A percentile compares a stretch with the other conserved stretches of the same genome.
These are phyloP conservation scores for Pyrocephalus nanus DNA, from an alignment of 2,797 vertebrate species.

Conservation along the genomic window DNA sequence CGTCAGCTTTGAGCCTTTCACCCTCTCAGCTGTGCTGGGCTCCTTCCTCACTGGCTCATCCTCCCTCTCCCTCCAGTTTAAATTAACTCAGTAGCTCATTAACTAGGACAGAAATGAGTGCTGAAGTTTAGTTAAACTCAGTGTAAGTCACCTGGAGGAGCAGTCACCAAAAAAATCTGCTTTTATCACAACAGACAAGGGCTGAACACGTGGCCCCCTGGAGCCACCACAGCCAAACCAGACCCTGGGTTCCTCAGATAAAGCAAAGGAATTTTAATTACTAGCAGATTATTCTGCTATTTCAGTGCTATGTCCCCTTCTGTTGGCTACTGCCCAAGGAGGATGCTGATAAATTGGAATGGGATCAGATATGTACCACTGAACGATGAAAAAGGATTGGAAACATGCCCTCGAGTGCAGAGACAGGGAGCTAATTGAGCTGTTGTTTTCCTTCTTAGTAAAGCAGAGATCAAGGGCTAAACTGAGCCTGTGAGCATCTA, in stretches of 20 bases:
- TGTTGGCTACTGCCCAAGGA: slow-evolving; percentile 33
- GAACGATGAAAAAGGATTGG: slow-evolving; percentile 46
- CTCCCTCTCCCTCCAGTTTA: neutral
- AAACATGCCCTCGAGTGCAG: slow-evolving; percentile 37
- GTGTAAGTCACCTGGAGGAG: neutral
- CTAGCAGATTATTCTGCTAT: slow-evolving; percentile 2
- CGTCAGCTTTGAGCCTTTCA: neutral
- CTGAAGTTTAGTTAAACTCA: neutral
- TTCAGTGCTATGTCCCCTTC: slow-evolving; percentile 11
- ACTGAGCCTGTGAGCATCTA: neutral
- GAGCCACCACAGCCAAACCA: neutral
- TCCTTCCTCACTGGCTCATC: neutral
- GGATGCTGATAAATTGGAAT: slow-evolving; percentile 56
- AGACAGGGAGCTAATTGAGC: slow-evolving; percentile 50
- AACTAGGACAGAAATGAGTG: neutral
- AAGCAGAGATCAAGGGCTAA: slow-evolving; percentile 58
- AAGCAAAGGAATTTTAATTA: slow-evolving; percentile 21
- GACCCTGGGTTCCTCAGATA: neutral
- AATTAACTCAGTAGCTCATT: neutral
- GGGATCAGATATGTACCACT: slow-evolving; percentile 40
- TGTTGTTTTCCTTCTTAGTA: slow-evolving; percentile 10
- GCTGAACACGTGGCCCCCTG: neutral
- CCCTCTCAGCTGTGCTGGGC: accelerated
- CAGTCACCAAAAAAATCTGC: neutral
- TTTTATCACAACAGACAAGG: neutral